These are phyloP conservation scores for Ostrea denselamellosa DNA, from an alignment of 1,140 invertebrate genomes.

Conservation along the genomic window DNA sequence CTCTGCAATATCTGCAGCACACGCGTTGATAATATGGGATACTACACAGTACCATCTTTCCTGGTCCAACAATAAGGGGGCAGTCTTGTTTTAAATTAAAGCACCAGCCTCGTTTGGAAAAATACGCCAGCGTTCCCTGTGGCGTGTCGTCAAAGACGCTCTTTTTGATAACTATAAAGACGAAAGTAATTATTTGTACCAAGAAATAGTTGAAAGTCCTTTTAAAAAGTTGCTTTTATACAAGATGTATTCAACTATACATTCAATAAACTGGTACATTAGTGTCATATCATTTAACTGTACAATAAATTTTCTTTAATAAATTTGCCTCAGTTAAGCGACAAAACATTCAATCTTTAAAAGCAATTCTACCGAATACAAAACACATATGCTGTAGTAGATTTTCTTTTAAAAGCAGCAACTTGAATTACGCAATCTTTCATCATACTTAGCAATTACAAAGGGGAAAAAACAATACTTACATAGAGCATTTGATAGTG, in stretches of 20 bases:
- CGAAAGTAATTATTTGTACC: not conserved
- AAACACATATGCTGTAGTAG: no score
- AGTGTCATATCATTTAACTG: no score
- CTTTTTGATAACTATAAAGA: not conserved
- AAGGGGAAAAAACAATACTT: not conserved
- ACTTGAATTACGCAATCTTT: no score
- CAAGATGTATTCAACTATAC: no score
- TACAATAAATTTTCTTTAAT: no score
- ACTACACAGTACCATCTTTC: not conserved
- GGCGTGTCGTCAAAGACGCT: slow-evolving; percentile 1
- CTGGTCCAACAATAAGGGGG: not conserved
- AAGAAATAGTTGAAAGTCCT: not conserved
- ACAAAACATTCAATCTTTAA: no score
- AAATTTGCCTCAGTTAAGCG: not conserved
- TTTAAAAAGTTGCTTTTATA: not conserved
- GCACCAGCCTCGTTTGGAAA: slow-evolving; percentile 21
- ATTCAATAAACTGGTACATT: no score
- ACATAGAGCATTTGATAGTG: slow-evolving; percentile 1
- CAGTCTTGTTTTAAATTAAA: not conserved
- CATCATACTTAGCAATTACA: no score
- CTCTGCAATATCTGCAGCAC: not conserved
- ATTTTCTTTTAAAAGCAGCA: no score
- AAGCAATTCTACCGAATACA: not conserved
- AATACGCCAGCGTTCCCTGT: not conserved
- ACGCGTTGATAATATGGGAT: not conserved